Percentiles rank a stretch among this genome's conserved stretches.
These are phyloP conservation scores for Drosophila emarginata DNA, from an alignment of 2,888 invertebrate genomes.

Conservation along the genomic window DNA sequence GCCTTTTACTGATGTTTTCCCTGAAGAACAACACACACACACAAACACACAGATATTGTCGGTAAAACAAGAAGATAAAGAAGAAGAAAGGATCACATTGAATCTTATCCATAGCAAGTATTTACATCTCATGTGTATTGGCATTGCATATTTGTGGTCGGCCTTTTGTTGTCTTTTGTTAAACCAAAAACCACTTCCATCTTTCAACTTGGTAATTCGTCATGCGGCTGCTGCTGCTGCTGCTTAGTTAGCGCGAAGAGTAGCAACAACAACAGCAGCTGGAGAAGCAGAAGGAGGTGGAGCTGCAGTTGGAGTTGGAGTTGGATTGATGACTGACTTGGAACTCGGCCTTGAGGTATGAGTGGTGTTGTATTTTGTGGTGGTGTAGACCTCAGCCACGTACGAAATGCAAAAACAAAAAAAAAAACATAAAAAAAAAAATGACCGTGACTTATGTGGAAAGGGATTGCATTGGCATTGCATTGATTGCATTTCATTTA, in stretches of 20 bases:
- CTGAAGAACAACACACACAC: constrained; percentile 64
- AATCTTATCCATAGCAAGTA: constrained; percentile 6
- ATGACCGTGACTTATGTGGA: constrained; percentile 54
- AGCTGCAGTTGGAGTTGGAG: constrained; percentile 24
- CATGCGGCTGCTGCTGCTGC: constrained; percentile 55
- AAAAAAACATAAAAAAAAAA: constrained; percentile 42
- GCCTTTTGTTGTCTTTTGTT: constrained; percentile 52
- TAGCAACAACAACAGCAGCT: constrained; percentile 27
- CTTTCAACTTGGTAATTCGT: constrained; percentile 54
- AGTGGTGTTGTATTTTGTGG: neutral
- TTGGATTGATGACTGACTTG: constrained; percentile 7
- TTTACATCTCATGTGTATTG: constrained; percentile 9
- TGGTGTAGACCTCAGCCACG: neutral
- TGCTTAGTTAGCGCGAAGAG: constrained; percentile 69
- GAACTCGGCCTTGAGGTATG: constrained; percentile 9
- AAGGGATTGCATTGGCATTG: constrained; percentile 21
- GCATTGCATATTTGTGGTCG: constrained; percentile 69
- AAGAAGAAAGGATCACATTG: constrained; percentile 37
- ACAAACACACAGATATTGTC: constrained; percentile 31
- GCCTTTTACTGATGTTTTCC: constrained; percentile 52
- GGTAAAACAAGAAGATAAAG: constrained; percentile 27
- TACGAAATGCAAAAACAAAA: constrained; percentile 27
- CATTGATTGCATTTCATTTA: constrained; percentile 72
- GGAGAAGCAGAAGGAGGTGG: constrained; percentile 30
- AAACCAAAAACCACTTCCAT: constrained; percentile 16